Conservation (phyloP, 1,140 invertebrate genomes). For the Stenopsyche tienmushanensis region DNA sequence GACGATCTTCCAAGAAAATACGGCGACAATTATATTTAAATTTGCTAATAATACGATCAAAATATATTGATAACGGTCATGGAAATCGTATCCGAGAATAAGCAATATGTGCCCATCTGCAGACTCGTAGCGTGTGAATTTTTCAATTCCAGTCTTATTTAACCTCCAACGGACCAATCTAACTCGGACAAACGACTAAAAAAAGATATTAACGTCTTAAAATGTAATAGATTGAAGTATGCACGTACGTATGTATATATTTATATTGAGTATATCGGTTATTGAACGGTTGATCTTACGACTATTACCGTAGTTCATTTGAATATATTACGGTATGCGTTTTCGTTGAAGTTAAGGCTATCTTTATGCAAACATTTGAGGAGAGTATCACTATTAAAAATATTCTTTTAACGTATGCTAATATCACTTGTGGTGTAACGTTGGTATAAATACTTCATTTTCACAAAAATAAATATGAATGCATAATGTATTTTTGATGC, state of each 20-base stretch:
- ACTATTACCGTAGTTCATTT: not conserved
- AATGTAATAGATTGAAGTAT: not conserved
- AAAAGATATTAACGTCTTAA: not conserved
- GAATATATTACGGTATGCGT: too few relatives aligned
- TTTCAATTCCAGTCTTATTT: too few relatives aligned
- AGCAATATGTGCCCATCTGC: too few relatives aligned
- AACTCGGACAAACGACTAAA: not conserved
- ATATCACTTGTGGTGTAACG: not conserved
- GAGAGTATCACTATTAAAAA: not conserved
- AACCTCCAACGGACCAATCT: not conserved
- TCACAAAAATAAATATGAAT: not conserved
- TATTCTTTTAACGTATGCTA: not conserved
- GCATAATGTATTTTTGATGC: not conserved
- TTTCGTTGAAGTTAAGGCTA: constrained; percentile 7
- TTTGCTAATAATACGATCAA: too few relatives aligned
- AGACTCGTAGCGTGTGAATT: too few relatives aligned
- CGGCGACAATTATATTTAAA: too few relatives aligned
- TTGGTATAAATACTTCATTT: not conserved
- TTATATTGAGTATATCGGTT: not conserved
- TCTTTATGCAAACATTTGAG: not conserved
- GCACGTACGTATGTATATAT: not conserved
- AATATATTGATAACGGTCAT: too few relatives aligned
- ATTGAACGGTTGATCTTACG: not conserved
- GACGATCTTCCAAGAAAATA: too few relatives aligned
- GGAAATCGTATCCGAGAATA: too few relatives aligned